Percentiles rank a stretch among this genome's conserved stretches.
Conservation (phyloP, 2,888 invertebrate genomes). For the Ctenicera cuprea region DNA sequence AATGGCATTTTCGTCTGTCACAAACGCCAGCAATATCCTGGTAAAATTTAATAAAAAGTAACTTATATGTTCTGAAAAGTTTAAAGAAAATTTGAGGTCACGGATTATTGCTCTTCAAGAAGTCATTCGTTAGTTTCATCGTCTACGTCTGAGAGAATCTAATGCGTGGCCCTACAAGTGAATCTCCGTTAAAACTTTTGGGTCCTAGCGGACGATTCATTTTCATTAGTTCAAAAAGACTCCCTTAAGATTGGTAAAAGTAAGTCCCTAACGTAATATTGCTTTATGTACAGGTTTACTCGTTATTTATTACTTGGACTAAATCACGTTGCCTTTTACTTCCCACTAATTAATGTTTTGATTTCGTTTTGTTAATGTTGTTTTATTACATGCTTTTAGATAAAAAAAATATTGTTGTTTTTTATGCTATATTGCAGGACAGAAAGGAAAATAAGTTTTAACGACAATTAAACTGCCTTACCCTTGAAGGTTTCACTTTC, state of each 20-base stretch:
- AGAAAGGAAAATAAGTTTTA: too few species aligned
- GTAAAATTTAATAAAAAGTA: not conserved
- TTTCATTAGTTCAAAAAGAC: conserved; percentile 50
- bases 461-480: too few species aligned
- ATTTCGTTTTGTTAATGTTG: not conserved
- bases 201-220: conserved; percentile 46
- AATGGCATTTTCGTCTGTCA: too few species aligned
- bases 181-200: conserved; percentile 49
- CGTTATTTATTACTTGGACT: conserved; percentile 36
- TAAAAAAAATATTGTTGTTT: too few species aligned
- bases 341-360: conserved; percentile 8
- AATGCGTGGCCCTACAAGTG: conserved; percentile 34
- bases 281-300: conserved; percentile 46
- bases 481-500: too few species aligned
- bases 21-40: too few species aligned
- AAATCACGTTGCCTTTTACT: conserved; percentile 2
- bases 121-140: conserved; percentile 37
- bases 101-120: conserved; percentile 40
- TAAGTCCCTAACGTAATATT: conserved; percentile 47
- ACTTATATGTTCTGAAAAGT: not conserved
- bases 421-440: too few species aligned
- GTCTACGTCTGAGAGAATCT: conserved; percentile 29
- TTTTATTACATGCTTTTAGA: not conserved
- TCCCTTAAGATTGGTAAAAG: conserved; percentile 50
- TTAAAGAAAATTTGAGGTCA: conserved; percentile 1